These are phyloP conservation scores for Cinclus mexicanus DNA, from an alignment of 2,113 vertebrate species.

Conservation along the genomic window DNA sequence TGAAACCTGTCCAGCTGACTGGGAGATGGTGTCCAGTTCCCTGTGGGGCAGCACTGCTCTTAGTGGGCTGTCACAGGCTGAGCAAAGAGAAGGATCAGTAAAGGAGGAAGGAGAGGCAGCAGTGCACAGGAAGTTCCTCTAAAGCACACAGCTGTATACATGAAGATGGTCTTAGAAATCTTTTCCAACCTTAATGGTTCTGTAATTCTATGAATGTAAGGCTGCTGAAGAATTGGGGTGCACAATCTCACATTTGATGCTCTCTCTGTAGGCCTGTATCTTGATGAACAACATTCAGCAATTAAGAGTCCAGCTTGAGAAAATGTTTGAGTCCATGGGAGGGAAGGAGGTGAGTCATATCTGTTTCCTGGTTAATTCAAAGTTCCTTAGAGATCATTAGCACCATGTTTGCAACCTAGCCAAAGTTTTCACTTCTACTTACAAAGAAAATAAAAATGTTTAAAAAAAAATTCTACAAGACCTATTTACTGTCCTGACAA, in stretches of 20 bases:
- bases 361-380: background rate
- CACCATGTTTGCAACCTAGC: background rate
- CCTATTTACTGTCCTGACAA: background rate
- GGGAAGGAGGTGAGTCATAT: slow-evolving; percentile 90
- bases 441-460: background rate
- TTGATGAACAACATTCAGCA: slow-evolving; percentile 98
- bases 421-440: background rate
- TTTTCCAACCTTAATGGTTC: background rate
- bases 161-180: background rate
- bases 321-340: slow-evolving; percentile 99
- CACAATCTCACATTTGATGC: background rate
- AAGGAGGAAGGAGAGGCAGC: background rate
- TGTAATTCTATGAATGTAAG: background rate
- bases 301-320: slow-evolving; percentile 93
- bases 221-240: background rate
- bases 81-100: background rate
- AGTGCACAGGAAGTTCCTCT: background rate
- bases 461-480: background rate
- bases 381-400: slow-evolving; percentile 68
- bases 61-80: background rate
- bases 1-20: background rate
- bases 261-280: slow-evolving; percentile 87
- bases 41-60: background rate
- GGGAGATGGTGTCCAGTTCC: background rate
- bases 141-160: background rate